Conservation (phyloP, 2,888 invertebrate species). For the Drosophila putrida region DNA sequence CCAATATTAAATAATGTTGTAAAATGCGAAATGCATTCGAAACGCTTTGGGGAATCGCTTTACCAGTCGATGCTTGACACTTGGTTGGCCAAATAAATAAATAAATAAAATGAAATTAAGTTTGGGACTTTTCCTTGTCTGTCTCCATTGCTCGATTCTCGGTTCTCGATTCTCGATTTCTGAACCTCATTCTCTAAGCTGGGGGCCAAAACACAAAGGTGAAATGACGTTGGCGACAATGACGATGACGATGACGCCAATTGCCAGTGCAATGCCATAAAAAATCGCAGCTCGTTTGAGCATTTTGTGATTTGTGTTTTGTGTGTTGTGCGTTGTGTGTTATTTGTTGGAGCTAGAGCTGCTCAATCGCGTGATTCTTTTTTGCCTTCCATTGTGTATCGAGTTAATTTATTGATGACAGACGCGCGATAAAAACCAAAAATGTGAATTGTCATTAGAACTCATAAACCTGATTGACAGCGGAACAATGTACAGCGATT, state of each 20-base stretch:
- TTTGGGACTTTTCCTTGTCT: conserved; percentile 62
- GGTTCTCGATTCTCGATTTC: conserved; percentile 51
- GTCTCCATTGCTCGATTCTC: conserved; percentile 49
- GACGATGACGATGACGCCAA: conserved; percentile 47
- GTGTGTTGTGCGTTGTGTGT: neutral
- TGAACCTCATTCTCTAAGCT: conserved; percentile 1
- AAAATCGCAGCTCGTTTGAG: conserved; percentile 80
- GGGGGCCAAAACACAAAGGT: conserved; percentile 69
- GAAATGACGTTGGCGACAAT: conserved; percentile 53
- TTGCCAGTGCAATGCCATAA: conserved; percentile 64
- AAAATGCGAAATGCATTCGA: conserved; percentile 70
- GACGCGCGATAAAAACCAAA: conserved; percentile 82
- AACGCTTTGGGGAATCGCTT: conserved; percentile 54
- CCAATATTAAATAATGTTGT: conserved; percentile 81
- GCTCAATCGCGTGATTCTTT: conserved; percentile 73
- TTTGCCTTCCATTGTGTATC: conserved; percentile 74
- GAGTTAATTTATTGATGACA: conserved; percentile 84
- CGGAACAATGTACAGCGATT: conserved; percentile 41
- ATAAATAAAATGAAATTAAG: conserved; percentile 77
- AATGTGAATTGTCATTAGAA: conserved; percentile 82
- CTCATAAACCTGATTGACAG: conserved; percentile 78
- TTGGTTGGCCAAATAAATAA: conserved; percentile 73
- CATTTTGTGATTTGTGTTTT: conserved; percentile 69
- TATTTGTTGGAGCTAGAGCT: conserved; percentile 21
- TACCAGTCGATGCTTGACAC: conserved; percentile 25